These are phyloP conservation scores for Empidonax alnorum DNA, from an alignment of 2,113 vertebrate genomes.

Conservation along the genomic window DNA sequence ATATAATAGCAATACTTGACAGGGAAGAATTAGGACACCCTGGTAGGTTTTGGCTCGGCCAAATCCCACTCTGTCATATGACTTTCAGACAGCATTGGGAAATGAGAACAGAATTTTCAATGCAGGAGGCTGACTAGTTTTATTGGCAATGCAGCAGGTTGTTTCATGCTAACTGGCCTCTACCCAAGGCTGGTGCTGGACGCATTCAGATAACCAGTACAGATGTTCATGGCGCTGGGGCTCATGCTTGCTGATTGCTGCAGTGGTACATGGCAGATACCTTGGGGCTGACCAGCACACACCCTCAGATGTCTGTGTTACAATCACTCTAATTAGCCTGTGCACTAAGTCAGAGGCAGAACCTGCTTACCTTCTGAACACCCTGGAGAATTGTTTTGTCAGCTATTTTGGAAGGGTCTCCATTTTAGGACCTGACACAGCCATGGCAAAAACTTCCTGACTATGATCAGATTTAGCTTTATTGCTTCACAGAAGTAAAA, in stretches of 20 bases:
- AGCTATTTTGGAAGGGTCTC: background rate
- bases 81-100: background rate
- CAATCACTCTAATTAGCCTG: background rate
- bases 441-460: background rate
- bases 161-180: background rate
- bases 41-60: background rate
- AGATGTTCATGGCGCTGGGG: no score
- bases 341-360: background rate
- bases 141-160: background rate
- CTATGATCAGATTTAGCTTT: background rate
- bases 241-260: background rate
- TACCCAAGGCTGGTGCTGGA: fast-evolving
- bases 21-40: background rate
- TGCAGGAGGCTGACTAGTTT: background rate
- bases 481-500: background rate
- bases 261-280: fast-evolving
- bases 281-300: background rate
- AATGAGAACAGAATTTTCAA: background rate
- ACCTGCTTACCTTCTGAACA: fast-evolving
- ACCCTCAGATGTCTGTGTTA: no score
- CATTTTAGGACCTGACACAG: background rate
- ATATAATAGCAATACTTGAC: background rate
- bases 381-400: background rate
- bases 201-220: background rate
- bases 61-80: background rate